Conservation (phyloP, 2,888 invertebrate genomes). For the Criorhina ranunculi region DNA sequence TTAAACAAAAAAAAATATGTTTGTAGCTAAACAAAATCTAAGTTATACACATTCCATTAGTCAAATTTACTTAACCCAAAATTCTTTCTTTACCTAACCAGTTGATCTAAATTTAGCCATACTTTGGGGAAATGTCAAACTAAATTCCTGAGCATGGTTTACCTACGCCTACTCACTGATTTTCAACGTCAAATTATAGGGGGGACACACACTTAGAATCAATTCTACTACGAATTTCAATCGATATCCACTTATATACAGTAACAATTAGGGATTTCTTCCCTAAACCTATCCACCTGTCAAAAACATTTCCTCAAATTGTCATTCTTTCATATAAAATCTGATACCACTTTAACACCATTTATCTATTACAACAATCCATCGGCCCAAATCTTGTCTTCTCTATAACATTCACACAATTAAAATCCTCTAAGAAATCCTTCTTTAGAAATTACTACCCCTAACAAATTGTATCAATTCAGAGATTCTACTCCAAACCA, state of each 20-base stretch:
- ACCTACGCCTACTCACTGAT: too few species aligned
- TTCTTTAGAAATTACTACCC: slow-evolving; percentile 62
- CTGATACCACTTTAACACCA: slow-evolving; percentile 22
- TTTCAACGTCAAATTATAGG: too few species aligned
- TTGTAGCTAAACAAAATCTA: too few species aligned
- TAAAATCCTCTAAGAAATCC: slow-evolving; percentile 49
- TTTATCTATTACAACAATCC: slow-evolving; percentile 37
- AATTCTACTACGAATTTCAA: too few species aligned
- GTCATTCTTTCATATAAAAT: slow-evolving; percentile 16
- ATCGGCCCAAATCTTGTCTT: not conserved
- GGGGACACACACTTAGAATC: too few species aligned
- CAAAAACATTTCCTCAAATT: slow-evolving; percentile 13
- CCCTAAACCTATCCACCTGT: slow-evolving; percentile 1
- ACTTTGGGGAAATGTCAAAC: too few species aligned
- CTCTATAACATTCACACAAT: slow-evolving; percentile 40
- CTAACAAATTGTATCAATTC: slow-evolving; percentile 68
- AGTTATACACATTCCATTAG: too few species aligned
- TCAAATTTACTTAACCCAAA: too few species aligned
- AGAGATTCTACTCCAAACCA: slow-evolving; percentile 4
- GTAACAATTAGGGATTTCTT: not conserved
- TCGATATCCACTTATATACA: not conserved
- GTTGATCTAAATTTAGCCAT: too few species aligned
- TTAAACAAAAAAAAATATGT: too few species aligned
- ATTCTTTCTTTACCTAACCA: too few species aligned
- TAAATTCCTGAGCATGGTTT: too few species aligned